Base-by-base conservation (phyloP, 2,797 vertebrate genomes). In the Gobio occitaniae region DNA sequence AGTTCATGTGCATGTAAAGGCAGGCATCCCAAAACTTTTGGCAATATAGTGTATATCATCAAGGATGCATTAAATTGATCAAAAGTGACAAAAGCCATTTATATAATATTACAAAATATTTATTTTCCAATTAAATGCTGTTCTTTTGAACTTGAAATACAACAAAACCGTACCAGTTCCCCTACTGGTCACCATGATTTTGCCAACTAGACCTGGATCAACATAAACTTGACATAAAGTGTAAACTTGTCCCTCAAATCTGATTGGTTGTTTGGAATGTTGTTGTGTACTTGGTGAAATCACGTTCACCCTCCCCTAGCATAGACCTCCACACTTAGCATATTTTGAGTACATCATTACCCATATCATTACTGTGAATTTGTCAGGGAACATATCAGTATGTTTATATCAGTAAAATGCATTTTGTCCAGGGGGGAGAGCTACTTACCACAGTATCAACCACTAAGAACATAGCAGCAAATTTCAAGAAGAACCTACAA, bases 401-500 rank as follows among this genome's bases (percentile, higher is more conserved):
- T 44, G 17, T 69, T 59, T 44, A 54, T 54, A 69, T 29, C 63
- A 56, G 61, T 56, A 56, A 84, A 76, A 59, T 54, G 74, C 41
- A 59, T 7, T 50, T 82, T 74, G 56, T 74, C 25, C 54, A 52
- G 41, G 65, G 59, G 54, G 52, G 25, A 71, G 15, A 65, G 63
- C 61, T 61, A 66, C 48, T 44, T 44, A 44, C 32, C 25, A 11
- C 48, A 50, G 44, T 19, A n/a, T 78, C 36, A 48, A 48, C 63
- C 21, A 29, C 50, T 71, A 16, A 47, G 38, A 61, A 70, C 50
- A 54, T n/a, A 15, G 72, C 25, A 50, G 19, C 52, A 63, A 70
- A 47, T 38, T 54, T 63, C 66, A 13, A 74, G 36, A 63, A 41
- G 66, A 32, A 63, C 56, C 52, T 50, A 29, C 54, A 85, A 85